phyloP scores from a whole-genome alignment of 2,797 vertebrate species.

The Microtus californicus region DNA sequence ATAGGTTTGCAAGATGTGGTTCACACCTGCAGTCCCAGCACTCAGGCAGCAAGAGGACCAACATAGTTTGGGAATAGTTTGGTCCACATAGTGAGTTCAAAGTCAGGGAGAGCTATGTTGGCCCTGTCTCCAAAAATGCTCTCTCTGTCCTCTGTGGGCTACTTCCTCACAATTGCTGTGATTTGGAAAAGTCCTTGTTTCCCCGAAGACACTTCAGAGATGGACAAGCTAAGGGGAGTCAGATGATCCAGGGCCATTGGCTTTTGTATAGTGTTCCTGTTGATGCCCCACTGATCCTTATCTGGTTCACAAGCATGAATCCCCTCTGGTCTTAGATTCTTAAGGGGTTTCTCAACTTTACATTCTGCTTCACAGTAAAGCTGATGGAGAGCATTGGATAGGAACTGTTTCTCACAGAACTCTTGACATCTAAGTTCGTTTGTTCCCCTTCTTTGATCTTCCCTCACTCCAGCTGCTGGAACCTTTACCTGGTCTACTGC shows the following conservation, averaged over 20 bases:
- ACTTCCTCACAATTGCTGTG: not conserved
- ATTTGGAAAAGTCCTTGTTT: not conserved
- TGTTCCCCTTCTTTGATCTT: not conserved
- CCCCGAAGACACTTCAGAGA: not conserved
- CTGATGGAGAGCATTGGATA: not conserved
- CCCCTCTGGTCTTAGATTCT: not conserved
- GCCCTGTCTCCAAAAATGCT: not conserved
- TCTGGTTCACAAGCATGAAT: not conserved
- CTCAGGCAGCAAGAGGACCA: not conserved
- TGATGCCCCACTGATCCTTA: not conserved
- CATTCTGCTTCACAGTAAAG: not conserved
- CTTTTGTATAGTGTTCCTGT: fast-evolving
- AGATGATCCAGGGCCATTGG: not conserved
- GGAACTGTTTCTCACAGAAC: not conserved
- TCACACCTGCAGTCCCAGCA: not conserved
- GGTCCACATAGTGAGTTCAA: not conserved
- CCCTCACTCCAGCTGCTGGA: not conserved
- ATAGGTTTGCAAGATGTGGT: not conserved
- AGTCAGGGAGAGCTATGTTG: not conserved
- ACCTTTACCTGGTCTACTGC: not conserved
- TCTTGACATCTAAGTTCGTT: not conserved
- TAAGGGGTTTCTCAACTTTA: not conserved
- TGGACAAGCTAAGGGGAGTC: not conserved
- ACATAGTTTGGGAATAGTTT: not conserved
- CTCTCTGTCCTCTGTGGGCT: too few species aligned